phyloP scores from a whole-genome alignment of 1,140 invertebrate genomes.

The Nymphalis io region DNA sequence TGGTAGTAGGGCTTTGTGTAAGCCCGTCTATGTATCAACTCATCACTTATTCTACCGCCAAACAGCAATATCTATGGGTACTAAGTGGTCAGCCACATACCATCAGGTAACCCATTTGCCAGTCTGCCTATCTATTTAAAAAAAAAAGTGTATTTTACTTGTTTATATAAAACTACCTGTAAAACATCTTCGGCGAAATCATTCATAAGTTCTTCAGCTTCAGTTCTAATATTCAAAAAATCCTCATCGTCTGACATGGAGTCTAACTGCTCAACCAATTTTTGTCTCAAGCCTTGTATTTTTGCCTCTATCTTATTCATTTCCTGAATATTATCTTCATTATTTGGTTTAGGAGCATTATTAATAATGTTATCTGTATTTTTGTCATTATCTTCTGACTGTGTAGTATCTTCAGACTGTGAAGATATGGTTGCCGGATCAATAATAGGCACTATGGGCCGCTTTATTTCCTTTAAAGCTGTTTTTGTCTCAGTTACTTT shows the following conservation, averaged over 20 bases:
- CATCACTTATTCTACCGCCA: no score
- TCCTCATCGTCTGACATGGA: constrained; percentile 83
- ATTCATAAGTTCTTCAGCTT: constrained; percentile 83
- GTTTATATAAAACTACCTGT: constrained; percentile 53
- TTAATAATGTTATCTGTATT: constrained; percentile 26
- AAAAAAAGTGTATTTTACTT: not conserved
- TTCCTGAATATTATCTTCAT: constrained; percentile 72
- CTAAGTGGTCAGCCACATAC: no score
- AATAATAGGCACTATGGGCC: constrained; percentile 74
- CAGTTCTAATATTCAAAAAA: constrained; percentile 82
- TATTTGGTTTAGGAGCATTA: constrained; percentile 31
- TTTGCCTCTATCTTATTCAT: constrained; percentile 81
- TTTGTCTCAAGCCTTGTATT: constrained; percentile 80
- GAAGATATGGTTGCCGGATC: constrained; percentile 70
- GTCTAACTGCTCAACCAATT: constrained; percentile 78
- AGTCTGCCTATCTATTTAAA: not conserved
- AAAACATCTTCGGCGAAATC: constrained; percentile 80
- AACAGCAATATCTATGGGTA: no score
- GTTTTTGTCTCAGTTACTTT: constrained; percentile 61
- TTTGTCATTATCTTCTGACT: constrained; percentile 15
- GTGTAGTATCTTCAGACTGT: constrained; percentile 41
- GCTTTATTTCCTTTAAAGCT: constrained; percentile 53
- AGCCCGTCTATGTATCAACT: no score
- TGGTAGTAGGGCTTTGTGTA: no score
- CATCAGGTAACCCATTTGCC: no score